Conservation (phyloP, 2,888 invertebrate species). For the Steinernema scapterisci region DNA sequence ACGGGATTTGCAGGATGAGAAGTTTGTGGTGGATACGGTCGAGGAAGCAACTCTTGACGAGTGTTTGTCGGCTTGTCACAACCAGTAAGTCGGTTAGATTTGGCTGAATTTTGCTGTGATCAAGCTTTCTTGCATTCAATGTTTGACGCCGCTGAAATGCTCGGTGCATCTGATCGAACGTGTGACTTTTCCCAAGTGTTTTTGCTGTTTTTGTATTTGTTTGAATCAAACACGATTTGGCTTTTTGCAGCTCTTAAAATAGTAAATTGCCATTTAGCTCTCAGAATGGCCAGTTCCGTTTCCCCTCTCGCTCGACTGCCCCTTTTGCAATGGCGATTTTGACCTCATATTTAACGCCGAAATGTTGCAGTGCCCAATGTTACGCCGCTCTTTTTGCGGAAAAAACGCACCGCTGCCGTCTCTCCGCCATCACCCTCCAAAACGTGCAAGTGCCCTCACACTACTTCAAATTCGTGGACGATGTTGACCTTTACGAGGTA, state of each 20-base stretch:
- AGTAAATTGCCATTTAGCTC: no score
- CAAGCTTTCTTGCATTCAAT: neutral
- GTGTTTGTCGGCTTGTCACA: conserved; percentile 49
- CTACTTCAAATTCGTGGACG: conserved; percentile 45
- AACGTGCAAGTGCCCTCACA: conserved; percentile 52
- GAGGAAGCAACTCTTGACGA: conserved; percentile 37
- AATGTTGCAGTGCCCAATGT: conserved; percentile 43
- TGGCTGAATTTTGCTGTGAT: conserved; percentile 8
- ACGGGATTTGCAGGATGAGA: conserved; percentile 25
- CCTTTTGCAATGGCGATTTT: neutral
- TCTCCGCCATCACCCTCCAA: conserved; percentile 50
- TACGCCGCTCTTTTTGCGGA: conserved; percentile 43
- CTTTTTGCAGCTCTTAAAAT: no score
- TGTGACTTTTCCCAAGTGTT: no score
- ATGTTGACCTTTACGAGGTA: conserved; percentile 55
- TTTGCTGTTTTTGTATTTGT: no score
- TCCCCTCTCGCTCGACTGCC: neutral
- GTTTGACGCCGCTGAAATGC: neutral
- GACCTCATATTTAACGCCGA: neutral
- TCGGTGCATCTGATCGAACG: no score
- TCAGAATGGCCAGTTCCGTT: no score
- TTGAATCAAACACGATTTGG: no score
- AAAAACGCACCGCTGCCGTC: conserved; percentile 42
- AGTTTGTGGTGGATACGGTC: conserved; percentile 34
- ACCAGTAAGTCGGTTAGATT: conserved; percentile 37